These are phyloP conservation scores for Proisotoma minuta DNA, from an alignment of 2,888 invertebrate species.

Conservation along the genomic window DNA sequence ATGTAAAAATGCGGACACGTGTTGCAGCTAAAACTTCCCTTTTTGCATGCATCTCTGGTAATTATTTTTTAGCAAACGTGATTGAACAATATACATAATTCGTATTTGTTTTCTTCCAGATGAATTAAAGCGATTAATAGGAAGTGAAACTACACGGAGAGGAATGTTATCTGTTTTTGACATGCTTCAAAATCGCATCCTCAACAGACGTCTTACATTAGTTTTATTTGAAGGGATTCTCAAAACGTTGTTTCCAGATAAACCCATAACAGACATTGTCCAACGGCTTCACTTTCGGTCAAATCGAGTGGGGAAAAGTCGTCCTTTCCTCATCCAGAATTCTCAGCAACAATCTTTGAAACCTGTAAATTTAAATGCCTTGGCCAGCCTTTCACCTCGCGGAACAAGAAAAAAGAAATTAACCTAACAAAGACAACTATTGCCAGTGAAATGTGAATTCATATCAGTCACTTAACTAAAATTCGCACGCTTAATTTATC, in stretches of 20 bases:
- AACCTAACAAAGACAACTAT: too few relatives aligned
- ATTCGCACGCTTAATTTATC: too few relatives aligned
- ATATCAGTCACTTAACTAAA: too few relatives aligned
- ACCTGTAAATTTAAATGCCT: slow-evolving; percentile 5
- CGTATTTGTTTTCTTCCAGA: slow-evolving; percentile 56
- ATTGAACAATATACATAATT: not conserved
- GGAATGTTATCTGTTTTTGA: slow-evolving; percentile 80
- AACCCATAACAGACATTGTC: slow-evolving; percentile 67
- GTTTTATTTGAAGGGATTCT: slow-evolving; percentile 78
- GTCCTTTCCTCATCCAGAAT: slow-evolving; percentile 43
- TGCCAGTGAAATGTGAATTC: too few relatives aligned
- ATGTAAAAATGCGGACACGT: slow-evolving; percentile 68
- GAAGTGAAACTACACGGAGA: slow-evolving; percentile 77
- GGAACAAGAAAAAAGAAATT: slow-evolving; percentile 37
- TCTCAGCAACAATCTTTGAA: slow-evolving; percentile 19
- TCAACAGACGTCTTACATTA: slow-evolving; percentile 77
- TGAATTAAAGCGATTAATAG: slow-evolving; percentile 82
- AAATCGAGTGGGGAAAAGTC: slow-evolving; percentile 41
- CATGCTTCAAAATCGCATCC: slow-evolving; percentile 76
- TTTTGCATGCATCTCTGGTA: slow-evolving; percentile 75
- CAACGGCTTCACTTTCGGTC: slow-evolving; percentile 63
- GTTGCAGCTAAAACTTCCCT: slow-evolving; percentile 82
- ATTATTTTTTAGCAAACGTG: too few relatives aligned
- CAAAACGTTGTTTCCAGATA: slow-evolving; percentile 72
- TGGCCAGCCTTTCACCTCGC: slow-evolving; percentile 40